Percentiles rank a stretch among this genome's conserved stretches.
These are phyloP conservation scores for Chromis chromis DNA, from an alignment of 2,797 vertebrate genomes.

Conservation along the genomic window DNA sequence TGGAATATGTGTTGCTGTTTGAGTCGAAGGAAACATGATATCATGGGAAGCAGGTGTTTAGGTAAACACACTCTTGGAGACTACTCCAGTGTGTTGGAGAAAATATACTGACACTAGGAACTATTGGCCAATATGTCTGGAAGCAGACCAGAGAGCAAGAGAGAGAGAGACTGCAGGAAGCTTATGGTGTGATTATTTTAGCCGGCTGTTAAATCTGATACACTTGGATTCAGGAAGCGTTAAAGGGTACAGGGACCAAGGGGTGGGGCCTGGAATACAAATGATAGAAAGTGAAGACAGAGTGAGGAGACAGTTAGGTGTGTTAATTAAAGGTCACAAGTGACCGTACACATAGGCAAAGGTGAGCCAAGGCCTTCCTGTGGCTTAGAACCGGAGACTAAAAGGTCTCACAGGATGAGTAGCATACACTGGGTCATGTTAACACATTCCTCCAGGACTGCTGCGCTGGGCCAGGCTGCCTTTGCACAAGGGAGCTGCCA, in stretches of 20 bases:
- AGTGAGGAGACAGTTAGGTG: constrained; percentile 35
- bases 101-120: constrained; percentile 63
- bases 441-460: constrained; percentile 74
- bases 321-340: constrained; percentile 72
- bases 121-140: constrained; percentile 62
- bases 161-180: constrained; percentile 26
- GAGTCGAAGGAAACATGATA: constrained; percentile 57
- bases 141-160: constrained; percentile 50
- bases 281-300: constrained; percentile 50
- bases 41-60: constrained; percentile 65
- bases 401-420: constrained; percentile 70
- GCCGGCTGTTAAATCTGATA: constrained; percentile 78
- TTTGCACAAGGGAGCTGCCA: constrained; percentile 63
- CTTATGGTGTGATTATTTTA: constrained; percentile 75
- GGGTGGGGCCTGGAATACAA: constrained; percentile 42
- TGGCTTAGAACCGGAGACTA: constrained; percentile 57
- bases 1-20: constrained; percentile 44
- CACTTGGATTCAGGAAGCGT: constrained; percentile 65
- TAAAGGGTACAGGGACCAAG: constrained; percentile 54
- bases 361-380: constrained; percentile 59
- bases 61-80: constrained; percentile 65
- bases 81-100: constrained; percentile 61
- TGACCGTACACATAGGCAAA: constrained; percentile 53
- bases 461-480: constrained; percentile 57
- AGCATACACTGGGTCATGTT: constrained; percentile 71